A percentile compares a stretch with the other conserved stretches of the same genome.
Evolutionary conservation across 1,140 invertebrate genomes (phyloP).

Genomic region (Theocolax elegans): DNA sequence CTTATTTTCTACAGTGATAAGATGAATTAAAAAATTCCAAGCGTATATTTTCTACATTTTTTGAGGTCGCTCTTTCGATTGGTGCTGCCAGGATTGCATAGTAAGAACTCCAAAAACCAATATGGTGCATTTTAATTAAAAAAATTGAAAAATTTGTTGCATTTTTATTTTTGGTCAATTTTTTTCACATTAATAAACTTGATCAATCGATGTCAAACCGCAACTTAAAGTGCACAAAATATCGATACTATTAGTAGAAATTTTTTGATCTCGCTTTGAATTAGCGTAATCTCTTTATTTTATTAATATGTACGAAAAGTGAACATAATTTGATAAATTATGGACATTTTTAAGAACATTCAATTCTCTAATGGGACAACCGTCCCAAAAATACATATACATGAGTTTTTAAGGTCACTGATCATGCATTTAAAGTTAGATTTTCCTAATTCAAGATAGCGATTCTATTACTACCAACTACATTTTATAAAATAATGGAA

Average conservation of each 20-base stretch:
- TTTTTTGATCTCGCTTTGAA: not conserved
- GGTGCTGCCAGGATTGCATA: not conserved
- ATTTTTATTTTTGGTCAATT: not conserved
- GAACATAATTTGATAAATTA: not conserved
- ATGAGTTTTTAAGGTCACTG: not conserved
- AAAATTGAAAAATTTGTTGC: not conserved
- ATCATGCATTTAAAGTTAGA: not conserved
- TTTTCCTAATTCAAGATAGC: not conserved
- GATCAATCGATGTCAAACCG: not conserved
- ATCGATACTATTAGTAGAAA: not conserved
- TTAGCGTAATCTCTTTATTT: not conserved
- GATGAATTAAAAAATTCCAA: not conserved
- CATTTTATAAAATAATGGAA: too few species aligned
- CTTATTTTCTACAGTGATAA: not conserved
- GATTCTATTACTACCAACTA: too few species aligned
- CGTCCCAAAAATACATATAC: not conserved
- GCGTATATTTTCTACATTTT: not conserved
- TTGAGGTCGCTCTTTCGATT: not conserved
- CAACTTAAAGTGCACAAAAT: not conserved
- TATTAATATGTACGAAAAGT: not conserved
- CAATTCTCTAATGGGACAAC: not conserved
- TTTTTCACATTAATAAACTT: not conserved
- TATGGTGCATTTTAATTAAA: not conserved
- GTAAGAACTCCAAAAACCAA: not conserved
- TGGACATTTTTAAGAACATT: not conserved